A percentile compares a stretch with the other conserved stretches of the same genome.
Evolutionary conservation across 2,113 vertebrate genomes (phyloP).

Genomic region (Aphelocoma coerulescens): DNA sequence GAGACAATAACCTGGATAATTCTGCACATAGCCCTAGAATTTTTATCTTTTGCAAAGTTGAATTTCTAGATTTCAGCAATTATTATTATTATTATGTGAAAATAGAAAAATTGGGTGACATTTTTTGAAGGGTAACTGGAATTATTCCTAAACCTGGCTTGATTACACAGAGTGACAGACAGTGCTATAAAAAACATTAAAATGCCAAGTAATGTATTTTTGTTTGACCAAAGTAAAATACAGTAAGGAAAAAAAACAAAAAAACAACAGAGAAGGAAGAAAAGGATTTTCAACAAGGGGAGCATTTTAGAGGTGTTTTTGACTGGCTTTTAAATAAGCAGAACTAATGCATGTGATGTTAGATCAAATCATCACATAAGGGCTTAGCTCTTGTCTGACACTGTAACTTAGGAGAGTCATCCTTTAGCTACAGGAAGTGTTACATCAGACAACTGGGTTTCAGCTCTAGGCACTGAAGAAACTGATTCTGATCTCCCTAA

Average conservation of each 20-base stretch:
- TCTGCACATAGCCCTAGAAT: background rate
- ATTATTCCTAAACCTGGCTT: background rate
- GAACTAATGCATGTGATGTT: background rate
- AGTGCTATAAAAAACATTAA: background rate
- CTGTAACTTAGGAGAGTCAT: background rate
- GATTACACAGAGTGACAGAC: background rate
- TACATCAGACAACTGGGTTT: background rate
- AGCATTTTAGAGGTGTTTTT: background rate
- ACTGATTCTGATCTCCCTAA: background rate
- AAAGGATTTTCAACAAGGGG: background rate
- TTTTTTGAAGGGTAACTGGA: background rate
- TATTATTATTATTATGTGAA: background rate
- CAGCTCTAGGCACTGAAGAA: background rate
- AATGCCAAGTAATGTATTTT: background rate
- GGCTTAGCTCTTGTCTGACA: background rate
- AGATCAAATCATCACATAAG: background rate
- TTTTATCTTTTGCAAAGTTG: background rate
- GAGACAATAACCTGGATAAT: background rate
- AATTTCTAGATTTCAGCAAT: background rate
- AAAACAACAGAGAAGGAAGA: background rate
- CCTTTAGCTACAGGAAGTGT: background rate
- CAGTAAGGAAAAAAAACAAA: fast-evolving
- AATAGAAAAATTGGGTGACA: background rate
- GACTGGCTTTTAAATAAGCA: slow-evolving; percentile 2
- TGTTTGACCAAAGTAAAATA: background rate